phyloP scores from a whole-genome alignment of 53 echinoderm and acorn worm genomes.

The Apostichopus leukothele region DNA sequence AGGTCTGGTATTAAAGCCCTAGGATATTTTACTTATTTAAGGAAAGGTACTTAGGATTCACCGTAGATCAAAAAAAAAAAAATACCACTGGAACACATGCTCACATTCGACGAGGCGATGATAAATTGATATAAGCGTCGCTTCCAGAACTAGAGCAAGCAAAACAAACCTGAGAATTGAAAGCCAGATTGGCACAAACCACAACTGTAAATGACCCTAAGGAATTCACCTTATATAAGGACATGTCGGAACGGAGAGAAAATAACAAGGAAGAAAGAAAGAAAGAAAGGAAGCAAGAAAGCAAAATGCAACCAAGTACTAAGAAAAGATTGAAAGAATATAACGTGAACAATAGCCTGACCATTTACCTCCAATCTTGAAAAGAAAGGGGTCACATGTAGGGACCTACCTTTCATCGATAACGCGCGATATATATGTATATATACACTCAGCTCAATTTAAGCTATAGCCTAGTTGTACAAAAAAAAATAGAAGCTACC shows the following conservation, averaged over 20 bases:
- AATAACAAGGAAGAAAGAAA: not conserved
- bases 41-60: slow-evolving; percentile 9
- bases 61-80: not conserved
- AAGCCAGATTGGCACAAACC: slow-evolving; percentile 5
- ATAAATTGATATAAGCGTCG: slow-evolving; percentile 10
- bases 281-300: not conserved
- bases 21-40: slow-evolving; percentile 8
- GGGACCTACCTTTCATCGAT: too few relatives aligned
- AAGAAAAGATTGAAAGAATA: too few relatives aligned
- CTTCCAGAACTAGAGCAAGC: slow-evolving; percentile 14
- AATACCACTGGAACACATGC: not conserved
- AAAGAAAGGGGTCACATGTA: too few relatives aligned
- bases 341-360: too few relatives aligned
- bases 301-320: too few relatives aligned
- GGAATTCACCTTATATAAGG: slow-evolving; percentile 7
- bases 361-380: too few relatives aligned
- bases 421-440: too few relatives aligned
- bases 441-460: too few relatives aligned
- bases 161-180: slow-evolving; percentile 1
- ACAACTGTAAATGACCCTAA: slow-evolving; percentile 7
- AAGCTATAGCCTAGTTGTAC: too few relatives aligned
- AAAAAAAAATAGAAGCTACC: too few relatives aligned
- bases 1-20: slow-evolving; percentile 6
- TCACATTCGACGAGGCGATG: slow-evolving; percentile 9
- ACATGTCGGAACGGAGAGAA: not conserved